These are phyloP conservation scores for Cheilosia variabilis DNA, from an alignment of 2,888 invertebrate species.

Conservation along the genomic window DNA sequence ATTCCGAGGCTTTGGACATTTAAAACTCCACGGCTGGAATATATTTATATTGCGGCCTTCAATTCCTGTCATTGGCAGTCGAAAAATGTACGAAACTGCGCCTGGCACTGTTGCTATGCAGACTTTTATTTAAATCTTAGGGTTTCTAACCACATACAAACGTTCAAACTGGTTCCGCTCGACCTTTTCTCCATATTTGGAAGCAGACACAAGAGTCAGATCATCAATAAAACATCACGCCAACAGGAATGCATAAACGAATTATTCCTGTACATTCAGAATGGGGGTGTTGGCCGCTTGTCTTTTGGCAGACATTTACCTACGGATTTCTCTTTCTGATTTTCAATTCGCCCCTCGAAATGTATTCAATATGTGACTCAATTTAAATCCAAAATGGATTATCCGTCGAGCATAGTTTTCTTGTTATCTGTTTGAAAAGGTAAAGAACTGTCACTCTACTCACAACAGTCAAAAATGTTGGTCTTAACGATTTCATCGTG, in stretches of 20 bases:
- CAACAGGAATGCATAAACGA: conserved; percentile 20
- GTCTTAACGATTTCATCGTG: background rate
- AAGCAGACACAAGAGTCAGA: background rate
- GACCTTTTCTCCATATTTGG: background rate
- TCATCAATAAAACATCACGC: conserved; percentile 53
- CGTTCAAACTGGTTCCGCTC: background rate
- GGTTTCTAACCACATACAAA: conserved; percentile 3
- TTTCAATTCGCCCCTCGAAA: background rate
- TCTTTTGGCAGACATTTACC: background rate
- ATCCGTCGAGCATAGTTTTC: background rate
- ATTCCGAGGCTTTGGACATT: background rate
- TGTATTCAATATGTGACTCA: background rate
- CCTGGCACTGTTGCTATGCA: background rate
- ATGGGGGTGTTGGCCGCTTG: conserved; percentile 9
- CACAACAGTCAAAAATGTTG: background rate
- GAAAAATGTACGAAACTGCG: conserved; percentile 4
- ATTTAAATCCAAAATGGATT: background rate
- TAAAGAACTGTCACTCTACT: background rate
- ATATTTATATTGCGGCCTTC: background rate
- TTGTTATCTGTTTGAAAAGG: background rate
- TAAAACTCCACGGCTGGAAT: background rate
- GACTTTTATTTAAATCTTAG: background rate
- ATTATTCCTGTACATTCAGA: conserved; percentile 1
- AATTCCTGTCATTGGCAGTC: background rate
- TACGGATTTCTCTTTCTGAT: background rate